A percentile compares a stretch with the other conserved stretches of the same genome.
Conservation (phyloP, 2,888 invertebrate genomes). For the Gastracanthus pulcherrimus region DNA sequence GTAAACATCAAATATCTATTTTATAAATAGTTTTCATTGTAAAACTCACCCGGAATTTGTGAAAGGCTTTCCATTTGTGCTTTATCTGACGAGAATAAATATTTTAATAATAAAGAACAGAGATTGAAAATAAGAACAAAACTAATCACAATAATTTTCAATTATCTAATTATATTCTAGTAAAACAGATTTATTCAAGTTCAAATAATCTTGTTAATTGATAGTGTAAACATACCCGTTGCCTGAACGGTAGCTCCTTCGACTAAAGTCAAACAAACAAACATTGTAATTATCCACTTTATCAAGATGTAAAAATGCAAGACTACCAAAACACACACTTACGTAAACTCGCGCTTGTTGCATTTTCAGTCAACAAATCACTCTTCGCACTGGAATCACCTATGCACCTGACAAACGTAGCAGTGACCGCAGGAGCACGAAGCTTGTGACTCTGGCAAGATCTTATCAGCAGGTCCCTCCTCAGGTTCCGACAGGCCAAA, state of each 20-base stretch:
- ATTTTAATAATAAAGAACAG: background rate
- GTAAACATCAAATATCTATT: background rate
- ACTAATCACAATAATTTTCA: background rate
- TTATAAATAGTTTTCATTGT: background rate
- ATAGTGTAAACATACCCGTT: slow-evolving; percentile 29
- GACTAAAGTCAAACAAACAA: background rate
- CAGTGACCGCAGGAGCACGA: slow-evolving; percentile 53
- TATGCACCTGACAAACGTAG: slow-evolving; percentile 63
- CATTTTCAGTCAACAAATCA: slow-evolving; percentile 2
- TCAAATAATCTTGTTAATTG: background rate
- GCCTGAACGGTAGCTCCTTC: background rate
- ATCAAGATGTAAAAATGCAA: background rate
- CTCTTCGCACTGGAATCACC: slow-evolving; percentile 52
- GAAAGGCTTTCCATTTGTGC: background rate
- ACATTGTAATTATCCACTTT: background rate
- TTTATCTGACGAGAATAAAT: slow-evolving; percentile 9
- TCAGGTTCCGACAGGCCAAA: slow-evolving; percentile 20
- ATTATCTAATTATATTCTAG: background rate
- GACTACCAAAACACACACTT: background rate
- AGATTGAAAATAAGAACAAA: background rate
- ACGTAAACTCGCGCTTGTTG: slow-evolving; percentile 50
- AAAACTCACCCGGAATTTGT: slow-evolving; percentile 50
- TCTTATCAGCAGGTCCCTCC: slow-evolving; percentile 35
- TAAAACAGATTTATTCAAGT: background rate
- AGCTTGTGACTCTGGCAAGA: background rate